Percentiles rank a stretch among this genome's conserved stretches.
phyloP scores from a whole-genome alignment of 2,797 vertebrate species.

The Leuciscus waleckii region DNA sequence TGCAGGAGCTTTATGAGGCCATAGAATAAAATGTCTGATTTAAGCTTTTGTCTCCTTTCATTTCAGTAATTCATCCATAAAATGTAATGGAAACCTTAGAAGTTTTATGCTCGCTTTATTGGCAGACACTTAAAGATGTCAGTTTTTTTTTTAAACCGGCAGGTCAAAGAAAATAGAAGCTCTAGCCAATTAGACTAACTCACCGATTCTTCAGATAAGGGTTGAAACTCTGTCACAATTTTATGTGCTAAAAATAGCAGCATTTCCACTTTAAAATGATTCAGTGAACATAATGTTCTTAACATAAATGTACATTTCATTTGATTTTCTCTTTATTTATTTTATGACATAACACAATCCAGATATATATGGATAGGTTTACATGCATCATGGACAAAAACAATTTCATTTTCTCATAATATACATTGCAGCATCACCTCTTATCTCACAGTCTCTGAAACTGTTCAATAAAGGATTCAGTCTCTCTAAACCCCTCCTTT shows the following conservation, averaged over 20 bases:
- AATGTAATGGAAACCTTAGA: constrained; percentile 34
- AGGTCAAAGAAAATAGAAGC: constrained; percentile 44
- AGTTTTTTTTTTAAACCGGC: constrained; percentile 26
- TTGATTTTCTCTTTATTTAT: background rate
- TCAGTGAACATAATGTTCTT: background rate
- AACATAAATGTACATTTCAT: background rate
- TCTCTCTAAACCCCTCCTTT: background rate
- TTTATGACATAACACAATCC: background rate
- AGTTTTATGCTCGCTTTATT: constrained; percentile 35
- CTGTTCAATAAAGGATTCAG: background rate
- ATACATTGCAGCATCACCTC: background rate
- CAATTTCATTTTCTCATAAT: background rate
- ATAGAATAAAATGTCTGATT: constrained; percentile 39
- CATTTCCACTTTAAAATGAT: background rate
- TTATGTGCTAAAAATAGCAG: background rate
- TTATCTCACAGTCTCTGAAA: background rate
- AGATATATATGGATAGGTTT: background rate
- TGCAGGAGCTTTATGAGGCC: constrained; percentile 4
- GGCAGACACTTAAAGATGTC: constrained; percentile 44
- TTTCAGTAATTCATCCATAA: constrained; percentile 39
- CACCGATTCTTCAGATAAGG: constrained; percentile 31
- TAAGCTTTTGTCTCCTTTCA: constrained; percentile 39
- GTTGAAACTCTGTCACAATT: background rate
- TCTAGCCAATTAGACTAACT: constrained; percentile 47
- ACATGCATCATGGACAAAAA: background rate